A percentile compares a stretch with the other conserved stretches of the same genome.
Evolutionary conservation across 2,888 invertebrate genomes (phyloP).

Genomic region (Epicampocera succincta): DNA sequence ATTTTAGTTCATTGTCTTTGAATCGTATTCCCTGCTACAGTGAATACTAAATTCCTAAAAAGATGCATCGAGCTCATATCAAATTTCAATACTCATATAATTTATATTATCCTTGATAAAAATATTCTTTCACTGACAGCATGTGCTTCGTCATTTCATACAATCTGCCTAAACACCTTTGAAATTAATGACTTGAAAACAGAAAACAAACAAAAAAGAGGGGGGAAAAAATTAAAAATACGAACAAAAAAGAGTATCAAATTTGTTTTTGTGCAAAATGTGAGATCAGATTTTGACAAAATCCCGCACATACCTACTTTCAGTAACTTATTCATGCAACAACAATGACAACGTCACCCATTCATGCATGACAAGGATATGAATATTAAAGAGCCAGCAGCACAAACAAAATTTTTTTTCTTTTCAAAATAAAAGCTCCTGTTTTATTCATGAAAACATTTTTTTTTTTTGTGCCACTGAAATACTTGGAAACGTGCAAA

Average conservation of each 20-base stretch:
- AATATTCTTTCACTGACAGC: too few species aligned
- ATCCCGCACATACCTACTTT: not conserved
- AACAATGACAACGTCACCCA: constrained; percentile 39
- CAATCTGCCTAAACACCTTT: too few species aligned
- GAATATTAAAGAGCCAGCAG: constrained; percentile 46
- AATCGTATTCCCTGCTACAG: too few species aligned
- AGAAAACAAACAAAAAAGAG: constrained; percentile 12
- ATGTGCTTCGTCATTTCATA: too few species aligned
- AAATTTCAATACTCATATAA: too few species aligned
- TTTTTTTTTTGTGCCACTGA: constrained; percentile 6
- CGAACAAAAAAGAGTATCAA: constrained; percentile 18
- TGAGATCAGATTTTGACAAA: constrained; percentile 52
- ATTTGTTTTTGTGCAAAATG: constrained; percentile 25
- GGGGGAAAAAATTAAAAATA: constrained; percentile 11
- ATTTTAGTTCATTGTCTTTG: too few species aligned
- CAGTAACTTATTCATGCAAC: constrained; percentile 20
- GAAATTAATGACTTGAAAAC: too few species aligned
- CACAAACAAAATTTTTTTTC: not conserved
- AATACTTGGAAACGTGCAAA: not conserved
- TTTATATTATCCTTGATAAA: too few species aligned
- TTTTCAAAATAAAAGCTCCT: constrained; percentile 28
- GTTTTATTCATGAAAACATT: constrained; percentile 5
- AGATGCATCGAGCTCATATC: too few species aligned
- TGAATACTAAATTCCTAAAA: too few species aligned
- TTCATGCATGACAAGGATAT: constrained; percentile 54